phyloP scores from a whole-genome alignment of 2,797 vertebrate genomes.

The Crenichthys baileyi region DNA sequence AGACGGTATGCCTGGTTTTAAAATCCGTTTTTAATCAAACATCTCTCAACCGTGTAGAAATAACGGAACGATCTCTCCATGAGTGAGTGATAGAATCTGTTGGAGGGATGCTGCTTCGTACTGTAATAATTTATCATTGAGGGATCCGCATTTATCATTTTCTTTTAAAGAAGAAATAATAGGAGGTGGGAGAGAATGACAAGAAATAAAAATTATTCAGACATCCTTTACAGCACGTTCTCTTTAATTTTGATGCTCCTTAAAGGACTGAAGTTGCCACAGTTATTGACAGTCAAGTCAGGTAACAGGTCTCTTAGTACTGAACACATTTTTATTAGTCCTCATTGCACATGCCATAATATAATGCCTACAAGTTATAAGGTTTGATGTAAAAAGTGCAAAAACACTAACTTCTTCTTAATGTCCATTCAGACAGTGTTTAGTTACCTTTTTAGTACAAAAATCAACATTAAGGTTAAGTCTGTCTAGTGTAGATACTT shows the following conservation, averaged over 20 bases:
- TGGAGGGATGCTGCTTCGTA: constrained; percentile 26
- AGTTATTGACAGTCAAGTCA: constrained; percentile 22
- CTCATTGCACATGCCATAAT: constrained; percentile 55
- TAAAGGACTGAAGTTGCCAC: constrained; percentile 20
- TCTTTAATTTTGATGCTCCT: constrained; percentile 53
- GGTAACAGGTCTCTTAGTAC: constrained; percentile 18
- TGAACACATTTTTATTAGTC: constrained; percentile 47
- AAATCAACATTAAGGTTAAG: constrained; percentile 29
- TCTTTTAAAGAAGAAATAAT: constrained; percentile 31
- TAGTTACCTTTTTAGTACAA: constrained; percentile 54
- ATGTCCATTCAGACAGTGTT: constrained; percentile 27
- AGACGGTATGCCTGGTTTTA: constrained; percentile 64
- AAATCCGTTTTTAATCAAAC: constrained; percentile 37
- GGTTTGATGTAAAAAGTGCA: constrained; percentile 51
- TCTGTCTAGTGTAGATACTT: constrained; percentile 64
- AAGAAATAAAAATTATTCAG: constrained; percentile 59
- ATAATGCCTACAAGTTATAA: constrained; percentile 22
- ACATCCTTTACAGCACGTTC: constrained; percentile 27
- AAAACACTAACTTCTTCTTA: constrained; percentile 40
- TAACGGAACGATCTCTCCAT: constrained; percentile 20
- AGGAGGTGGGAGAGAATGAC: constrained; percentile 16
- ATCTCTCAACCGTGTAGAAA: constrained; percentile 25
- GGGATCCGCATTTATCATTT: constrained; percentile 49
- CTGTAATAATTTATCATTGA: constrained; percentile 43
- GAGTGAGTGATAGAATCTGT: constrained; percentile 18